Evolutionary conservation across 37 sponge, comb jelly and placozoan species (phyloP).

Genomic region (Chondrosia reniformis): DNA sequence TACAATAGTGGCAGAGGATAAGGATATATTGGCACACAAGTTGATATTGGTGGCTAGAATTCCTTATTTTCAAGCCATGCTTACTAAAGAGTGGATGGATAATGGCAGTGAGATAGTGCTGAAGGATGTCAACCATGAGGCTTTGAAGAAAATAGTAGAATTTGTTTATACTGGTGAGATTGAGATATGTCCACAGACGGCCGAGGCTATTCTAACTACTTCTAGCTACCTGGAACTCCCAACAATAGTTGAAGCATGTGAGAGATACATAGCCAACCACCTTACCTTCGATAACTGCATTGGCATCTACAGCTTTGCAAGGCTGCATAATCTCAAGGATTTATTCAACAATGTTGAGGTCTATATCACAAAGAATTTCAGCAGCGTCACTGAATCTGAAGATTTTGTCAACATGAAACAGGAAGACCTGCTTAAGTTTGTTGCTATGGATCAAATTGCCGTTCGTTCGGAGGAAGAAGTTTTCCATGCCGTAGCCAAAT

Average conservation of each 20-base stretch:
- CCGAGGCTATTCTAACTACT: conserved; percentile 58
- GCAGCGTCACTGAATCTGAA: conserved; percentile 23
- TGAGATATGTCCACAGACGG: conserved; percentile 43
- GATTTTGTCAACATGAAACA: conserved; percentile 59
- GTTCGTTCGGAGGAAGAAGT: conserved; percentile 73
- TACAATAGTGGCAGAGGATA: conserved; percentile 44
- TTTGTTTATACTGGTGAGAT: conserved; percentile 70
- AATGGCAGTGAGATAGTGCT: conserved; percentile 42
- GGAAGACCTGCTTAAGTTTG: conserved; percentile 42
- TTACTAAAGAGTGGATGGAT: conserved; percentile 51
- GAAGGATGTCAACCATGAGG: conserved; percentile 37
- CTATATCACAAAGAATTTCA: conserved; percentile 57
- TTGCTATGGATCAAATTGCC: conserved; percentile 49
- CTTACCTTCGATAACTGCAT: conserved; percentile 63
- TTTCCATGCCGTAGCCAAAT: conserved; percentile 59
- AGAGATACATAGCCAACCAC: conserved; percentile 46
- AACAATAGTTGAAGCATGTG: conserved; percentile 38
- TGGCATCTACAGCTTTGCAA: conserved; percentile 52
- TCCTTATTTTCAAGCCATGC: conserved; percentile 85
- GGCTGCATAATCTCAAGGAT: conserved; percentile 25
- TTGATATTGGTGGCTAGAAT: conserved; percentile 69
- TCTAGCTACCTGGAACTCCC: conserved; percentile 53
- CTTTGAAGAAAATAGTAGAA: conserved; percentile 53
- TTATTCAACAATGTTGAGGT: conserved; percentile 26
- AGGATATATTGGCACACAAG: conserved; percentile 56